phyloP scores from a whole-genome alignment of 2,113 vertebrate genomes.

The Euleptes europaea region DNA sequence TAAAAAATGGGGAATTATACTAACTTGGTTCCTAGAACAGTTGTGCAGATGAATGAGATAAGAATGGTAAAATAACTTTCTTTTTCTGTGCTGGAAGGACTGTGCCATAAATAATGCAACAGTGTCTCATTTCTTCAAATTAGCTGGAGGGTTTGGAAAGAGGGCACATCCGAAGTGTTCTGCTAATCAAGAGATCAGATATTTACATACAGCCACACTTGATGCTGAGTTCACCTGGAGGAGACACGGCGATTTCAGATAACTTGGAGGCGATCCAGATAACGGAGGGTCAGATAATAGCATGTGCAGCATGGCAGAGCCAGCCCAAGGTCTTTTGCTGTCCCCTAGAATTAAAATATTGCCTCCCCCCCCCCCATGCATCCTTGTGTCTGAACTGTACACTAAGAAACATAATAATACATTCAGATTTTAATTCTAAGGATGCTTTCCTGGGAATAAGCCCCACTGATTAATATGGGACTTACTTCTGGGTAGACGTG shows the following conservation, averaged over 20 bases:
- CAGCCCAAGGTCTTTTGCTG: neutral
- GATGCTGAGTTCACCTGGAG: neutral
- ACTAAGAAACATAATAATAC: neutral
- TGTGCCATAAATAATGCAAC: neutral
- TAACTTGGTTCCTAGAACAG: neutral
- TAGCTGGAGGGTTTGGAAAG: constrained; percentile 1
- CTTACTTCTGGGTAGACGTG: no score
- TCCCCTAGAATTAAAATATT: neutral
- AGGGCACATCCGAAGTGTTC: neutral
- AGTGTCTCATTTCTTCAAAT: neutral
- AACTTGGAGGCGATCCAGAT: neutral
- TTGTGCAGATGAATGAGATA: neutral
- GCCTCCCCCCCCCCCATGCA: neutral
- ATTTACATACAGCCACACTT: constrained; percentile 2
- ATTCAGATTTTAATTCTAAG: no score
- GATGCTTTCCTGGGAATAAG: no score
- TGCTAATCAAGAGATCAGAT: neutral
- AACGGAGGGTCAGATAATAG: constrained; percentile 4
- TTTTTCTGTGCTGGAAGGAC: neutral
- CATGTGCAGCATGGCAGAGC: neutral
- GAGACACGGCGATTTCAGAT: constrained; percentile 3
- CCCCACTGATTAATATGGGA: no score
- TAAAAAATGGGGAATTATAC: neutral
- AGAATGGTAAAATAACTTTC: neutral
- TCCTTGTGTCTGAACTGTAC: neutral